Base-by-base conservation (phyloP, 2,888 invertebrate genomes). In the Molorchus minor region DNA sequence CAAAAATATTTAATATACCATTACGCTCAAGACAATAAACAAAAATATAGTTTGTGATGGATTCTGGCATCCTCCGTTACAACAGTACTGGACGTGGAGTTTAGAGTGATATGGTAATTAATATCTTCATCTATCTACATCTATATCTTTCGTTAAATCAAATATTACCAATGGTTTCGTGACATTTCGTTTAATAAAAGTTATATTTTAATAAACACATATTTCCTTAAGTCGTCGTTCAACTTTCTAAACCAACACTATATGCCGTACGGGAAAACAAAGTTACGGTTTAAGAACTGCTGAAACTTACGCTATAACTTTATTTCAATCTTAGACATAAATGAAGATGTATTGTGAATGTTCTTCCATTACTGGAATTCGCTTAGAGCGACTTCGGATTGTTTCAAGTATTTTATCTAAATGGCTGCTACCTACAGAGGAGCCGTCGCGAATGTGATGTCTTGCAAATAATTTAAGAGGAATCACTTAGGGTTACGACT, bases 261-360 rank as follows among this genome's bases (percentile, higher is more conserved):
- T 43, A 43, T 25, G 15, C 25, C 12, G 20, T 10, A 15, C 12
- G 41, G 12, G 35, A 46, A 15, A 17, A 13, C n/a, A 15, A 20
- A 46, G 33, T 21, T 46, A n/a, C 16, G 46, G 33, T 33, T 51
- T 66, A 58, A 63, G 63, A 68, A 72, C 73, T 71, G 75, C 70
- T 75, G 73, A 77, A 78, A 77, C 74, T 77, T 75, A 71, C 69
- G 71, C 69, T 71, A 77, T 77, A 77, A 78, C 77, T 77, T 77
- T 75, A 77, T 76, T 77, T 78, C 77, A 77, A 77, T 77, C 73
- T 75, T 70, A 70, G 78, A 78, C 78, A 72, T 77, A 77, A 78
- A 78, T 78, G 78, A 78, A 77, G 78, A 78, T 71, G 76, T 77
- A 78, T 77, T 71, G 75, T 69, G 69, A 70, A 68, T 67, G 73